These are phyloP conservation scores for Pinctada fucata DNA, from an alignment of 2,888 invertebrate species.

Conservation along the genomic window DNA sequence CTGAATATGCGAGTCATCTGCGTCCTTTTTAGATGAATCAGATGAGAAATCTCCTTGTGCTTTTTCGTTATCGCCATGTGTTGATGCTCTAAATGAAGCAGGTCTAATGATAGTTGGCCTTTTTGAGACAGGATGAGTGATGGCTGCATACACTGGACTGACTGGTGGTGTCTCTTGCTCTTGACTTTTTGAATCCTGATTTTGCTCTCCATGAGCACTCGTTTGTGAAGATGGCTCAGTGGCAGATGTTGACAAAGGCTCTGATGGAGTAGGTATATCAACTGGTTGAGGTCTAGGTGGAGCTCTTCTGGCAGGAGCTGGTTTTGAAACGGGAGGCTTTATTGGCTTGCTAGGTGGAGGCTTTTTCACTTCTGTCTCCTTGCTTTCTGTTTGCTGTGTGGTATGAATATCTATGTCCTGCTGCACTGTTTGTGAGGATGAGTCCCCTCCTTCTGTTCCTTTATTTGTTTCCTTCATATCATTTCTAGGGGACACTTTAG, in stretches of 20 bases:
- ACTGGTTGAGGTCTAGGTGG: conserved; percentile 5
- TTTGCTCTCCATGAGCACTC: no score
- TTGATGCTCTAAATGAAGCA: not conserved
- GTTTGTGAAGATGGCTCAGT: not conserved
- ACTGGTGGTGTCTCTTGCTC: no score
- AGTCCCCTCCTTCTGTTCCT: no score
- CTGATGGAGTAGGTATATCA: conserved; percentile 11
- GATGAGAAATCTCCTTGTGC: not conserved
- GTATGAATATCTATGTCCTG: no score
- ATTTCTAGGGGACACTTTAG: no score
- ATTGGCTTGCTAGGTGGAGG: no score
- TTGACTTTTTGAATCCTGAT: no score
- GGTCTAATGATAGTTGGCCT: conserved; percentile 33
- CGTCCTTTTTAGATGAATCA: not conserved
- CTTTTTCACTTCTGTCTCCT: no score
- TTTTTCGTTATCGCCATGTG: not conserved
- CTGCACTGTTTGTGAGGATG: no score
- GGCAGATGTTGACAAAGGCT: not conserved
- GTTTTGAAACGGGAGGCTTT: not conserved
- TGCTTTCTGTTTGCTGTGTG: no score
- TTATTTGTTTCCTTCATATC: no score
- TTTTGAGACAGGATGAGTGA: conserved; percentile 18
- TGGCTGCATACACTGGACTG: not conserved
- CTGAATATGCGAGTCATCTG: not conserved
- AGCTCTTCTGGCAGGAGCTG: conserved; percentile 16